These are phyloP conservation scores for Virgularia gustaviana DNA, from an alignment of 92 coral and sea anemone species.

Conservation along the genomic window DNA sequence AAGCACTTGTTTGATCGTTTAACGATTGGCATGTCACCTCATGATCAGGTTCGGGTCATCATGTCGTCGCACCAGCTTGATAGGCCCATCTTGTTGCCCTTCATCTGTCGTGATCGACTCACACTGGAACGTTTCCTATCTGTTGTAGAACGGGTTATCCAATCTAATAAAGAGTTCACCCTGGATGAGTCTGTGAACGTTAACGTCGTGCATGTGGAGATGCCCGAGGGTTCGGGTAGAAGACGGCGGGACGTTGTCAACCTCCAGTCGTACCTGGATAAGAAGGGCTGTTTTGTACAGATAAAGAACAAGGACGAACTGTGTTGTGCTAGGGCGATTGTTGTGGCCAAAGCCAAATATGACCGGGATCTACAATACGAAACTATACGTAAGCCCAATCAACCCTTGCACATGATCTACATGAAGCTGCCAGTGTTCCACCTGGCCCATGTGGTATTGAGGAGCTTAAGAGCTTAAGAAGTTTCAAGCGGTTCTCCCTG, in stretches of 20 bases:
- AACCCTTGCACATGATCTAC: slow-evolving; percentile 8
- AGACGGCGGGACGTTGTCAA: slow-evolving; percentile 27
- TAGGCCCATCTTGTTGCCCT: slow-evolving; percentile 34
- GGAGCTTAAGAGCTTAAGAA: not conserved
- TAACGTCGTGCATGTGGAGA: slow-evolving; percentile 39
- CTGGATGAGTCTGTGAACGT: slow-evolving; percentile 25
- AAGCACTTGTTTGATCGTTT: slow-evolving; percentile 12
- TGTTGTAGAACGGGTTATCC: slow-evolving; percentile 16
- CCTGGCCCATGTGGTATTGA: not conserved
- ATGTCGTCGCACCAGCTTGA: slow-evolving; percentile 29
- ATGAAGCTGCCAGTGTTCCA: slow-evolving; percentile 28
- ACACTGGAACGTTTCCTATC: slow-evolving; percentile 36
- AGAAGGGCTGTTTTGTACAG: not conserved
- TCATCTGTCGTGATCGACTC: slow-evolving; percentile 12
- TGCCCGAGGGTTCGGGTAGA: slow-evolving; percentile 38
- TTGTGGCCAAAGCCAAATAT: slow-evolving; percentile 23
- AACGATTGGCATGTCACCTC: slow-evolving; percentile 12
- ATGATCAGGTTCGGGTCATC: slow-evolving; percentile 31
- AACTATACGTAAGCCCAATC: not conserved
- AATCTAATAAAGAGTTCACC: slow-evolving; percentile 22
- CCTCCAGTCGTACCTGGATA: slow-evolving; percentile 24
- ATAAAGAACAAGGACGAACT: slow-evolving; percentile 9
- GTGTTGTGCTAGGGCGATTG: too few relatives aligned
- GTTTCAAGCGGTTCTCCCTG: not conserved
- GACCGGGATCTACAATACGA: slow-evolving; percentile 20